Conservation (phyloP, 2,113 vertebrate genomes). For the Rhabdornis inornatus region DNA sequence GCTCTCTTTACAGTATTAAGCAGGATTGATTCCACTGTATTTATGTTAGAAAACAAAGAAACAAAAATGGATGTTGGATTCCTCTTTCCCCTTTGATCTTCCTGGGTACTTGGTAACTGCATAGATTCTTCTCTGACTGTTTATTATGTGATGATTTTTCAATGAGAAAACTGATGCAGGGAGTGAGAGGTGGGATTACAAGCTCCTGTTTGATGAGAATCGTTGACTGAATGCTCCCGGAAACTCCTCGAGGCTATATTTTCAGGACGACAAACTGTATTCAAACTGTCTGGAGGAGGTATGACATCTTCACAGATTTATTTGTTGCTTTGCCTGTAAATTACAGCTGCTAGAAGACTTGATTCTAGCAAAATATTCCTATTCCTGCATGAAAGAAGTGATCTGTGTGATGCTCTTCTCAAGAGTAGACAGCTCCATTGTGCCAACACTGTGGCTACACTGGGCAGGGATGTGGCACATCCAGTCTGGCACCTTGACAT, state of each 20-base stretch:
- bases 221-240: background rate
- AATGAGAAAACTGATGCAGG: background rate
- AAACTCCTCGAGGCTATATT: background rate
- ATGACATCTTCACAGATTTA: background rate
- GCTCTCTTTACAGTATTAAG: background rate
- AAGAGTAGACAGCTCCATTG: background rate
- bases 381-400: background rate
- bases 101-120: background rate
- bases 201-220: background rate
- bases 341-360: background rate
- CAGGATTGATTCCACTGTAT: background rate
- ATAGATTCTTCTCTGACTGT: background rate
- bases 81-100: slow-evolving; percentile 28
- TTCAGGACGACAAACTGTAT: background rate
- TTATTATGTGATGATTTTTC: slow-evolving; percentile 12
- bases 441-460: rapidly evolving
- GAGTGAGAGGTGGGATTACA: background rate
- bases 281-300: background rate
- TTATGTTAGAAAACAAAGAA: background rate
- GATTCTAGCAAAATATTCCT: background rate
- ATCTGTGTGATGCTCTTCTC: background rate
- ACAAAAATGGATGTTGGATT: background rate
- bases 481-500: background rate
- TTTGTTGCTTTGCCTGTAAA: background rate
- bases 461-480: background rate